These are phyloP conservation scores for Hydroisotoma schaefferi DNA, from an alignment of 2,888 invertebrate species.

Conservation along the genomic window DNA sequence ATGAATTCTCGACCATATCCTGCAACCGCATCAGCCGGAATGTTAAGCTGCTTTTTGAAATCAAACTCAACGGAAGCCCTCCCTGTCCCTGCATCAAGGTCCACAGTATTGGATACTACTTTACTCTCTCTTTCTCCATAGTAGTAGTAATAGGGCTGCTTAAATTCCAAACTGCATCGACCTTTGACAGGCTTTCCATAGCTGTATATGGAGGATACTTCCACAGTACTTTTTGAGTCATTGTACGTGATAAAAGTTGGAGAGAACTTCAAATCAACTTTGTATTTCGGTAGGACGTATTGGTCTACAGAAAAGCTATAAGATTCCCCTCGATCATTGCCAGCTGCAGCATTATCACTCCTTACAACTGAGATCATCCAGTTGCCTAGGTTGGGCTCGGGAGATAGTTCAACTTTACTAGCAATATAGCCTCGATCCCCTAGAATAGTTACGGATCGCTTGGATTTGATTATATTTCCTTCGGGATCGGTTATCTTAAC, in stretches of 20 bases:
- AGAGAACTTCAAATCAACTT: conserved; percentile 71
- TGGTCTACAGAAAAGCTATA: conserved; percentile 72
- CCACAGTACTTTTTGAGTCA: conserved; percentile 69
- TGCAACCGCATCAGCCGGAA: not conserved
- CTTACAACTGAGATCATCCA: conserved; percentile 60
- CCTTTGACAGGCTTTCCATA: conserved; percentile 83
- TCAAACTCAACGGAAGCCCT: conserved; percentile 22
- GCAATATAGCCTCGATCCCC: conserved; percentile 66
- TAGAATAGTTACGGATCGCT: conserved; percentile 6
- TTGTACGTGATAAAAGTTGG: conserved; percentile 76
- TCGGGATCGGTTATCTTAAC: conserved; percentile 29
- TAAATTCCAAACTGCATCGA: conserved; percentile 61
- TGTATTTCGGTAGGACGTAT: conserved; percentile 88
- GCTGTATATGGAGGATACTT: conserved; percentile 62
- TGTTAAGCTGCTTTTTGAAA: conserved; percentile 11
- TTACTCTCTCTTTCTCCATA: not conserved
- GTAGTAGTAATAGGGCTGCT: conserved; percentile 14
- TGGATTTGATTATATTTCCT: conserved; percentile 29
- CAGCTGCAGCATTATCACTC: not conserved
- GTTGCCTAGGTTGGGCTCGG: conserved; percentile 78
- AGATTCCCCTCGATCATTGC: conserved; percentile 39
- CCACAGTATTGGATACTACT: conserved; percentile 11
- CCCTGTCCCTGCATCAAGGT: not conserved
- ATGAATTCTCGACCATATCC: conserved; percentile 10
- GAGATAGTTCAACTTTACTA: conserved; percentile 70